These are phyloP conservation scores for Vimba vimba DNA, from an alignment of 2,113 vertebrate genomes.

Conservation along the genomic window DNA sequence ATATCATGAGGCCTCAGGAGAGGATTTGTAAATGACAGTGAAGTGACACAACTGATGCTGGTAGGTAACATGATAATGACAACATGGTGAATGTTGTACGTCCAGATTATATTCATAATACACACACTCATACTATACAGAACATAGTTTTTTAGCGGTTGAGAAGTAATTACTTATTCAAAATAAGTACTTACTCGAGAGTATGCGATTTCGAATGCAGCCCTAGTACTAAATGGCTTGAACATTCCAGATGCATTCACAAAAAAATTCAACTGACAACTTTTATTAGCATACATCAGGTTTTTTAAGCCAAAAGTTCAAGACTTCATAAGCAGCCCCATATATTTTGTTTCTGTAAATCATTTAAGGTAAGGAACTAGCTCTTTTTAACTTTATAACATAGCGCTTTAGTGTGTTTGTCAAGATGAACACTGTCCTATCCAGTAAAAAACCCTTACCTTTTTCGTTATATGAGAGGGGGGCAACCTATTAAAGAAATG, in stretches of 20 bases:
- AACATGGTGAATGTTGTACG: no score
- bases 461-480: constrained; percentile 1
- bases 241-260: background rate
- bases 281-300: background rate
- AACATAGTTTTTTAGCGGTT: no score
- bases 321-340: background rate
- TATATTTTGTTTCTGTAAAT: background rate
- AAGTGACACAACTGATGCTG: no score
- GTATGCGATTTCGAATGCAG: no score
- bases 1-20: no score
- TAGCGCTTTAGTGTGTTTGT: background rate
- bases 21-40: no score
- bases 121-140: no score
- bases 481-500: constrained; percentile 3
- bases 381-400: background rate
- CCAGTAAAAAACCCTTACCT: background rate
- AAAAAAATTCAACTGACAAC: background rate
- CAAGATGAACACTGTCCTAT: background rate
- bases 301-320: background rate
- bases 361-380: background rate
- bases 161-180: no score
- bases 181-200: no score
- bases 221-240: background rate
- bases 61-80: no score
- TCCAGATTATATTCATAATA: no score